Conservation (phyloP, 2,888 invertebrate species). For the Pseudococcus jackbeardsleyi region DNA sequence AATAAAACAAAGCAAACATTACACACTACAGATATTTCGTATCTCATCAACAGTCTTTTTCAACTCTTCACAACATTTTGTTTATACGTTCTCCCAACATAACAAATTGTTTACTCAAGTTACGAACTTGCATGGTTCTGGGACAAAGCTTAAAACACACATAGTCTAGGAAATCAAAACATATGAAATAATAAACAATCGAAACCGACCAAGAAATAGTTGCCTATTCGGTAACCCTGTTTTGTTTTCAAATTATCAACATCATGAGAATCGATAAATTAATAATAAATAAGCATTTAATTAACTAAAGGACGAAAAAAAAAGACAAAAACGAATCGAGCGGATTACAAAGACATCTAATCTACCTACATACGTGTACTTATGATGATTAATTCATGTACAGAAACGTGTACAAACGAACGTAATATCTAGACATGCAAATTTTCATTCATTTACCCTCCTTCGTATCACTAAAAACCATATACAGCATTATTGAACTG, state of each 20-base stretch:
- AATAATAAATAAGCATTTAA: slow-evolving; percentile 9
- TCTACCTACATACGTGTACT: neutral
- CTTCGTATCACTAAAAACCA: neutral
- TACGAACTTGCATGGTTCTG: neutral
- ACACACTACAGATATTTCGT: no score
- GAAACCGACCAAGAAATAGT: slow-evolving; percentile 4
- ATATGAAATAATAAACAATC: neutral
- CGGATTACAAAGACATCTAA: neutral
- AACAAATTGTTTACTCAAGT: neutral
- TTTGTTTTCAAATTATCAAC: neutral
- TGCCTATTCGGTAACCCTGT: neutral
- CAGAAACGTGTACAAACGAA: neutral
- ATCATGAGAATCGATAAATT: neutral
- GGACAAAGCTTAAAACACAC: neutral
- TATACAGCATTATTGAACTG: neutral
- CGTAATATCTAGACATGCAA: neutral
- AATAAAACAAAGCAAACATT: no score
- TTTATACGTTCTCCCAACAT: neutral
- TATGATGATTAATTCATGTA: neutral
- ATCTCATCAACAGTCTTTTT: neutral
- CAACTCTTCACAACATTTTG: neutral
- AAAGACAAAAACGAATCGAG: neutral
- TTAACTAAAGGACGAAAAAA: neutral
- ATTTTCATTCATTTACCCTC: neutral
- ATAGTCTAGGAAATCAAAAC: neutral